A percentile compares a stretch with the other conserved stretches of the same genome.
Evolutionary conservation across 2,113 vertebrate species (phyloP).

Genomic region (Campylomormyrus tamandua): DNA sequence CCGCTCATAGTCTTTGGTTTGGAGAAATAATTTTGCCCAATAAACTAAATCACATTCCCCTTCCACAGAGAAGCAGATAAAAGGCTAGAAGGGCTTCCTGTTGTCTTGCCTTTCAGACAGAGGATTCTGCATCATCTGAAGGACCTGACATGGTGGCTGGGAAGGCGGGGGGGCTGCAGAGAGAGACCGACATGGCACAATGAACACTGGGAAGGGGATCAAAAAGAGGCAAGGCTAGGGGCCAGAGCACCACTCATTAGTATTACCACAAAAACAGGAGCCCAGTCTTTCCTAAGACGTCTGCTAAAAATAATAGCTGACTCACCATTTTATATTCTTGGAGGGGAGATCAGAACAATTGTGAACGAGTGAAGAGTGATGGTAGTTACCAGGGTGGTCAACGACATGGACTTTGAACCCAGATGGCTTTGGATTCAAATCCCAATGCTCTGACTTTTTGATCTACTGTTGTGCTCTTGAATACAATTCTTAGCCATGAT

Average conservation of each 20-base stretch:
- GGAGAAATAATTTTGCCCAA: neutral
- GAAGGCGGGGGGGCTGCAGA: neutral
- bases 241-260: too few species aligned
- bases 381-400: neutral
- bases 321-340: neutral
- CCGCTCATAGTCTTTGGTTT: neutral
- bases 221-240: neutral
- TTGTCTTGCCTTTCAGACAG: neutral
- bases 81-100: neutral
- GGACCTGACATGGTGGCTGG: neutral
- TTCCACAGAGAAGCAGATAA: neutral
- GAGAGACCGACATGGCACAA: neutral
- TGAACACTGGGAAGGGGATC: neutral
- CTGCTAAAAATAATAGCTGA: conserved; percentile 2
- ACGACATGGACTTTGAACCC: neutral
- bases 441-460: neutral
- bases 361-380: neutral
- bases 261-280: neutral
- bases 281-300: neutral
- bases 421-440: neutral
- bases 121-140: neutral
- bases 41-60: neutral
- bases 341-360: neutral
- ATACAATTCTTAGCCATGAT: neutral
- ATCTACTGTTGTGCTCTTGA: neutral